Evolutionary conservation across 2,888 invertebrate species (phyloP).

Genomic region (Epirrhoe alternata): DNA sequence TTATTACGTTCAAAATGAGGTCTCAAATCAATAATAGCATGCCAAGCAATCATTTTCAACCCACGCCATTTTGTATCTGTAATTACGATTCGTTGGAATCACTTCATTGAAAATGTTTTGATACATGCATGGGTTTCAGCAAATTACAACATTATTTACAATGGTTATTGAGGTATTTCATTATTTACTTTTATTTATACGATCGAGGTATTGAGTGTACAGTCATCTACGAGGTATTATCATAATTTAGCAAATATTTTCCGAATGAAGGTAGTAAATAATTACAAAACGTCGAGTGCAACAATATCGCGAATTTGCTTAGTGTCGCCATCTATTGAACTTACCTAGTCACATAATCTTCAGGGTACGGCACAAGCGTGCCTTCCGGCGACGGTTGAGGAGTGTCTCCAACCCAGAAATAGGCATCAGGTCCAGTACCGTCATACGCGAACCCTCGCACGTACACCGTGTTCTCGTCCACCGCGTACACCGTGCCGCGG

Average conservation of each 20-base stretch:
- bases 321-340: slow-evolving; percentile 43
- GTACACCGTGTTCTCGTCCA: slow-evolving; percentile 95
- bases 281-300: too few species aligned
- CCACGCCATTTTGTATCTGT: slow-evolving; percentile 16
- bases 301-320: background rate
- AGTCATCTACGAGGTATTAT: too few species aligned
- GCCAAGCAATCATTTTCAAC: slow-evolving; percentile 26
- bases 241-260: too few species aligned
- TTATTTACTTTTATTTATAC: slow-evolving; percentile 29
- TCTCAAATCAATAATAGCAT: slow-evolving; percentile 40
- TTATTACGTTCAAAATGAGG: too few species aligned
- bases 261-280: too few species aligned
- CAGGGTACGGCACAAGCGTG: slow-evolving; percentile 93
- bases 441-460: slow-evolving; percentile 94
- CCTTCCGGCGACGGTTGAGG: slow-evolving; percentile 93
- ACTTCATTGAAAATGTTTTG: slow-evolving; percentile 1
- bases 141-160: background rate
- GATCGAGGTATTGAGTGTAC: too few species aligned
- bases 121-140: background rate
- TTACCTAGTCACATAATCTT: slow-evolving; percentile 92
- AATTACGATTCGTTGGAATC: slow-evolving; percentile 13
- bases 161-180: background rate
- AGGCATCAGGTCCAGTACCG: slow-evolving; percentile 94
- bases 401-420: slow-evolving; percentile 95
- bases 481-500: slow-evolving; percentile 92